Percentiles rank a stretch among this genome's conserved stretches.
These are phyloP conservation scores for Oscheius sp. DNA, from an alignment of 2,888 invertebrate genomes.

Conservation along the genomic window DNA sequence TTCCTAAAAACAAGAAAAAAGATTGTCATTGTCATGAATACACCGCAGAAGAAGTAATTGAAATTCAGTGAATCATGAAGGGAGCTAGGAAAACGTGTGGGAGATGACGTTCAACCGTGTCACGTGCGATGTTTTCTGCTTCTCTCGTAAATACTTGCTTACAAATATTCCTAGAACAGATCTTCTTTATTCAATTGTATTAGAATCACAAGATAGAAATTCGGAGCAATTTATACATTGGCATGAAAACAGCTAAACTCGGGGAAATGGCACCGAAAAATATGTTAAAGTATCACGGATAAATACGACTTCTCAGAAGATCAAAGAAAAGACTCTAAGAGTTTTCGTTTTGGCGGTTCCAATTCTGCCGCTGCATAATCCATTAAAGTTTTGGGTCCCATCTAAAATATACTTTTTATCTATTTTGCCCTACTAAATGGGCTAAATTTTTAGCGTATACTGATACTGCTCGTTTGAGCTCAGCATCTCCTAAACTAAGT, in stretches of 20 bases:
- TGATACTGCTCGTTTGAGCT: constrained; percentile 43
- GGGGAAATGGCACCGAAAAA: constrained; percentile 3
- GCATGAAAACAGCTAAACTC: no score
- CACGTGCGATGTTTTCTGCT: no score
- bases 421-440: constrained; percentile 35
- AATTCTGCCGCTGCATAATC: constrained; percentile 46
- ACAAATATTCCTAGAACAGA: not conserved
- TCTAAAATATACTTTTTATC: constrained; percentile 20
- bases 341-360: constrained; percentile 46
- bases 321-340: constrained; percentile 43
- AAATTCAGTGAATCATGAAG: no score
- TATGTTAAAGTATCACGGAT: constrained; percentile 12
- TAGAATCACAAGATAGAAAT: no score
- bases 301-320: not conserved
- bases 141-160: no score
- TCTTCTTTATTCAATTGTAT: not conserved
- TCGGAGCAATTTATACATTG: not conserved
- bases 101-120: no score
- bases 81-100: no score
- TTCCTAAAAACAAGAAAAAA: no score
- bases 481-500: constrained; percentile 39
- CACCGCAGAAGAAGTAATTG: no score
- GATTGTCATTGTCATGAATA: no score
- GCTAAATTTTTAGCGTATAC: constrained; percentile 37
- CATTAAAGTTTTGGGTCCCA: constrained; percentile 41